Conservation (phyloP, 2,797 vertebrate genomes). For the Cercopithecus neglectus region DNA sequence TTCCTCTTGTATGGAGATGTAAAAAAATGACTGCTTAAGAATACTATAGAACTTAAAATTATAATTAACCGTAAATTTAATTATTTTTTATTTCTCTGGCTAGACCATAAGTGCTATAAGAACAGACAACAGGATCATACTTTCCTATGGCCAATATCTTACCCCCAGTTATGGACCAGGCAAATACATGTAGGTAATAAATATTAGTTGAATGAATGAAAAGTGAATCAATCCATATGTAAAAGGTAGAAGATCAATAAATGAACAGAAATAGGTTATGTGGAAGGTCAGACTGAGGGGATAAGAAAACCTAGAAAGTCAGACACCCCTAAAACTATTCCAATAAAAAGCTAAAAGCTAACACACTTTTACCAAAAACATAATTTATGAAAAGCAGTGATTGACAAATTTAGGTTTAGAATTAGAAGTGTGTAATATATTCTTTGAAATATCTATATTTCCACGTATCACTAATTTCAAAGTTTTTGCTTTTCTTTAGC, state of each 20-base stretch:
- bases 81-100: neutral
- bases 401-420: neutral
- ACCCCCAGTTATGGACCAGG: neutral
- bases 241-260: slow-evolving; percentile 8
- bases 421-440: neutral
- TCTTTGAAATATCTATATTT: neutral
- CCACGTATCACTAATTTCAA: neutral
- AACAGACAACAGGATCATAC: neutral
- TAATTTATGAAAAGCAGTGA: slow-evolving; percentile 22
- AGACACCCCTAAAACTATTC: neutral
- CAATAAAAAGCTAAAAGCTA: neutral
- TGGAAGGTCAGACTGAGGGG: neutral
- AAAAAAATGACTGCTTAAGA: neutral
- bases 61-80: neutral
- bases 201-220: neutral
- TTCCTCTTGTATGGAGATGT: neutral
- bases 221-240: neutral
- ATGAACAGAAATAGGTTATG: slow-evolving; percentile 13
- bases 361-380: neutral
- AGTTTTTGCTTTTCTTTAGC: neutral
- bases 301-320: neutral
- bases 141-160: neutral
- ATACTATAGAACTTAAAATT: neutral
- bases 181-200: neutral
- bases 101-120: neutral